phyloP scores from a whole-genome alignment of 1,140 invertebrate genomes.

The Achatina immaculata region DNA sequence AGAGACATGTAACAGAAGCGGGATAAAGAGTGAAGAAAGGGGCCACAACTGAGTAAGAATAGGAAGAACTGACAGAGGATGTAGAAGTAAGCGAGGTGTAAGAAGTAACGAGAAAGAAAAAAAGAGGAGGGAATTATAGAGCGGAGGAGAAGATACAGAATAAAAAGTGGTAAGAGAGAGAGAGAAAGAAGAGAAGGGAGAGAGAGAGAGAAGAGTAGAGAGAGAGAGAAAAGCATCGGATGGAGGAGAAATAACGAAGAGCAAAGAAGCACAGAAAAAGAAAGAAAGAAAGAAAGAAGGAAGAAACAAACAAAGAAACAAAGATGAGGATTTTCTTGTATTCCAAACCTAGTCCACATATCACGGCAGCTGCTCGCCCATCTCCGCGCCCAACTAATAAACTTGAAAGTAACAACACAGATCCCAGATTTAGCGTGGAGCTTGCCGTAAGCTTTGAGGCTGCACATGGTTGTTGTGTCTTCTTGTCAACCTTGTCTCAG shows the following conservation, averaged over 20 bases:
- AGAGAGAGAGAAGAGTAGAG: not conserved
- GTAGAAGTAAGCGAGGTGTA: not conserved
- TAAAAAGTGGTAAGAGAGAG: not conserved
- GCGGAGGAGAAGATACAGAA: too few relatives aligned
- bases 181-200: not conserved
- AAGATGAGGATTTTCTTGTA: not conserved
- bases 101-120: not conserved
- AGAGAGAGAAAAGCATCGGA: constrained; percentile 13
- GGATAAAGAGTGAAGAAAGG: not conserved
- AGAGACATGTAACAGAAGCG: not conserved
- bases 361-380: too few relatives aligned
- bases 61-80: not conserved
- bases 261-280: not conserved
- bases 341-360: not conserved
- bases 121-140: not conserved
- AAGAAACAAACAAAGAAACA: not conserved
- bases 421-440: too few relatives aligned
- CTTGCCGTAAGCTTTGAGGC: too few relatives aligned
- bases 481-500: too few relatives aligned
- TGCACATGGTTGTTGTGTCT: too few relatives aligned
- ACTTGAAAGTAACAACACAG: too few relatives aligned
- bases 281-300: not conserved
- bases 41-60: not conserved
- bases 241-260: not conserved
- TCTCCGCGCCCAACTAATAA: too few relatives aligned